Evolutionary conservation across 2,888 invertebrate species (phyloP), one percentile per base, ranked within the genome.

Genomic region (Chouioia cunea): DNA sequence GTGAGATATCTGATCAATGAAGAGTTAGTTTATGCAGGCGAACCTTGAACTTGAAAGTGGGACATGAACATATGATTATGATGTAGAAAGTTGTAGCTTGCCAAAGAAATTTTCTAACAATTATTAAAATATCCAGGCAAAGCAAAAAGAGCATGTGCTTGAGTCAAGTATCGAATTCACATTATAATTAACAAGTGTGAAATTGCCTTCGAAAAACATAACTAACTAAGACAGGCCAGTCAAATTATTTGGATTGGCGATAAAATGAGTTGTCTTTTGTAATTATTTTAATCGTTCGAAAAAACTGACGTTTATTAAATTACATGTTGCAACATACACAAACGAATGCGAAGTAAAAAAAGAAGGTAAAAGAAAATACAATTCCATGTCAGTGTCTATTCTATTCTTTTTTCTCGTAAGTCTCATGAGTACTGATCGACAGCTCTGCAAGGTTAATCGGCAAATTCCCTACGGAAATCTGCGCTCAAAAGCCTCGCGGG

Each of bases 381-480:
- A 36, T 36, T 36, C 36, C 10, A 36, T 10, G 36, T 36, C 36
- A 36, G 10, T 36, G 6, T 36, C 36, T 8, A 36, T 36, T 36
- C 36, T 36, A 36, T 36, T 36, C 10, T 36, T 6, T 10, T 52
- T 15, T 36, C 50, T 12, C 3, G 20, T 12, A 54, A 68, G 46
- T 59, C 60, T 59, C 22, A 10, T 14, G 27, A 22, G 52, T 18
- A 20, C 52, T 18, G 68, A 68, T 63, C 62, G 62, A 62, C 68
- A 73, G 75, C 69, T 76, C 73, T 68, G 59, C 65, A 69, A 73
- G 75, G 77, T 77, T 76, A 79, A 78, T 78, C 78, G 77, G 36
- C 67, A 65, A 78, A 77, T 77, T 76, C 76, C 75, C 70, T 44
- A 64, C 73, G 70, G 70, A 74, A 79, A 74, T 75, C 65, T 74